phyloP scores from a whole-genome alignment of 1,140 invertebrate species.

The Linepithema humile region DNA sequence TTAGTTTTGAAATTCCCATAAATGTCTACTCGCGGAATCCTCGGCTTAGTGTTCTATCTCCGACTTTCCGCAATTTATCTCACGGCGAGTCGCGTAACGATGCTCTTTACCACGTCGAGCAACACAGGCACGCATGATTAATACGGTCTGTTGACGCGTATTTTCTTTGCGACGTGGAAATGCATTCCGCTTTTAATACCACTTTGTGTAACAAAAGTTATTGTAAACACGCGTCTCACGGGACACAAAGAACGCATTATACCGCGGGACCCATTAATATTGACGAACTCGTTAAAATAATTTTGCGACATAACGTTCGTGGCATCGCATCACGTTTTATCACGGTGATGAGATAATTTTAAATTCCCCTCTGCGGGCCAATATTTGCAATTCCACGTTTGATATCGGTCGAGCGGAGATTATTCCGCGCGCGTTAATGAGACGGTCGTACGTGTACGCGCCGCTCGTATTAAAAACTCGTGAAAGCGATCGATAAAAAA shows the following conservation, averaged over 20 bases:
- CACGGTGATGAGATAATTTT: slow-evolving; percentile 30
- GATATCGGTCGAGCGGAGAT: neutral
- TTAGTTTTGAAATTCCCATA: neutral
- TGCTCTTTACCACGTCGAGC: slow-evolving; percentile 18
- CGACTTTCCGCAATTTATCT: slow-evolving; percentile 28
- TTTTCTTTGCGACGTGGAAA: slow-evolving; percentile 10
- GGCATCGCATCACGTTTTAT: neutral
- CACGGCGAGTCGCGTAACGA: slow-evolving; percentile 2
- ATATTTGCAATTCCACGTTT: slow-evolving; percentile 37
- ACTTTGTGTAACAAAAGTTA: slow-evolving; percentile 25
- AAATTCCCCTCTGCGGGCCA: neutral
- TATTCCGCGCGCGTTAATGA: slow-evolving; percentile 46
- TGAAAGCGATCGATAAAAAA: neutral
- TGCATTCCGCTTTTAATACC: slow-evolving; percentile 25
- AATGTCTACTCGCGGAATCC: neutral
- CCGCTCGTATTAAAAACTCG: slow-evolving; percentile 12
- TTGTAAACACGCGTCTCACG: slow-evolving; percentile 2
- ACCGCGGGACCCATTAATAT: slow-evolving; percentile 20
- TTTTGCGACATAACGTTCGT: slow-evolving; percentile 11
- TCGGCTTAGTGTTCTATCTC: neutral
- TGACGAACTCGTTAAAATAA: slow-evolving; percentile 41
- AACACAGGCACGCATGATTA: slow-evolving; percentile 27
- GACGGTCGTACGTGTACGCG: neutral
- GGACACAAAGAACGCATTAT: slow-evolving; percentile 9
- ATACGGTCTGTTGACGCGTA: slow-evolving; percentile 25